Conservation (phyloP, 2,888 invertebrate species). For the Melieria picta region DNA sequence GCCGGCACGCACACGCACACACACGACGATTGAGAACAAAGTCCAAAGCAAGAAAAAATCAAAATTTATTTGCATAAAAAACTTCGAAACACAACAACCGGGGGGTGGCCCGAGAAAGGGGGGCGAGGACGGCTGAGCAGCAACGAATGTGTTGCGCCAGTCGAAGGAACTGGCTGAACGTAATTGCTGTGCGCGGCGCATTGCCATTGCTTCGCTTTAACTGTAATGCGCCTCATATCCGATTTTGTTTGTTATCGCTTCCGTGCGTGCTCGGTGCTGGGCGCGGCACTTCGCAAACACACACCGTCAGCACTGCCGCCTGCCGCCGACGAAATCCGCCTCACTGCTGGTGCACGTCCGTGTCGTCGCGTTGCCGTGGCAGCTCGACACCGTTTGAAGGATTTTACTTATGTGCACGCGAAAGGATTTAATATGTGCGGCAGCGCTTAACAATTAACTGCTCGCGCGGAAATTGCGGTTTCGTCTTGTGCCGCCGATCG, state of each 20-base stretch:
- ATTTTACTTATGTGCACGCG: not conserved
- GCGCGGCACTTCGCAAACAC: not conserved
- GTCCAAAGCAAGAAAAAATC: too few relatives aligned
- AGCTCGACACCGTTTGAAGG: not conserved
- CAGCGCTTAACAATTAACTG: conserved; percentile 30
- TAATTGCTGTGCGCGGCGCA: conserved; percentile 28
- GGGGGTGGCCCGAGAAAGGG: not conserved
- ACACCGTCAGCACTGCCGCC: too few relatives aligned
- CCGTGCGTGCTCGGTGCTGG: conserved; percentile 27
- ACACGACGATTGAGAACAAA: too few relatives aligned
- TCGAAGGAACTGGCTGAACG: not conserved
- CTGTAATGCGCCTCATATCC: conserved; percentile 29
- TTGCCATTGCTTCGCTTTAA: conserved; percentile 14
- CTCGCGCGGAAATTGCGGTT: conserved; percentile 30
- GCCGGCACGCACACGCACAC: too few relatives aligned
- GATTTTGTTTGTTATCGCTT: conserved; percentile 36
- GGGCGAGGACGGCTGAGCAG: not conserved
- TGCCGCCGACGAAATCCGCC: too few relatives aligned
- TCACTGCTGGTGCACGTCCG: not conserved
- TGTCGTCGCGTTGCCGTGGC: not conserved
- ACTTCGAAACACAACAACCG: not conserved
- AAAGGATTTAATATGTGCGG: conserved; percentile 18
- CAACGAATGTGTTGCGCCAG: not conserved
- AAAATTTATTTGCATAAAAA: conserved; percentile 2
- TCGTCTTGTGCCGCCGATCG: not conserved